phyloP scores from a whole-genome alignment of 2,113 vertebrate species.

The Xenopus borealis region DNA sequence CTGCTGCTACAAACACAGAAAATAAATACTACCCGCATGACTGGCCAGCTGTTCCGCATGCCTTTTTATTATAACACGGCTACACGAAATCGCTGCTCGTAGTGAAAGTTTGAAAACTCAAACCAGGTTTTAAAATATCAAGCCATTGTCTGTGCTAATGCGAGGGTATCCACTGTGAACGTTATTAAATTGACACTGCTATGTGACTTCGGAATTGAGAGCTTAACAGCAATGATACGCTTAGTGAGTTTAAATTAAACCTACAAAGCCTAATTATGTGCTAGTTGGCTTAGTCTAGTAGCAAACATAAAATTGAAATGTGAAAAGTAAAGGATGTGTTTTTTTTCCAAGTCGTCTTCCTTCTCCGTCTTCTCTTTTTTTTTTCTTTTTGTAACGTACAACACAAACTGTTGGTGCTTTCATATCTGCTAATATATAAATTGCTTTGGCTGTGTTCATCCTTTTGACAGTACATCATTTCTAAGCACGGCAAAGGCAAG shows the following conservation, averaged over 20 bases:
- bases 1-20: not conserved
- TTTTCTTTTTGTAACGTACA: too few species aligned
- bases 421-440: too few species aligned
- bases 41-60: not conserved
- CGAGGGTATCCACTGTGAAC: conserved; percentile 42
- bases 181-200: conserved; percentile 39
- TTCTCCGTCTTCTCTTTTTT: too few species aligned
- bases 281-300: conserved; percentile 28
- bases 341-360: too few species aligned
- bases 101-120: not conserved
- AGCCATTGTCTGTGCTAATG: conserved; percentile 28
- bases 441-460: too few species aligned
- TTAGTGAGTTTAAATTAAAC: conserved; percentile 43
- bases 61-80: not conserved
- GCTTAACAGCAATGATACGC: conserved; percentile 44
- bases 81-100: not conserved
- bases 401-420: too few species aligned
- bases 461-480: too few species aligned
- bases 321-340: too few species aligned
- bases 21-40: not conserved
- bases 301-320: conserved; percentile 8
- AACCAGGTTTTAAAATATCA: conserved; percentile 33
- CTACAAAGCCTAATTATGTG: conserved; percentile 42
- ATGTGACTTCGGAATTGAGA: conserved; percentile 39
- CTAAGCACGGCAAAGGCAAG: too few species aligned